Conservation (phyloP, 1,140 invertebrate species). For the Olivierus martensii region DNA sequence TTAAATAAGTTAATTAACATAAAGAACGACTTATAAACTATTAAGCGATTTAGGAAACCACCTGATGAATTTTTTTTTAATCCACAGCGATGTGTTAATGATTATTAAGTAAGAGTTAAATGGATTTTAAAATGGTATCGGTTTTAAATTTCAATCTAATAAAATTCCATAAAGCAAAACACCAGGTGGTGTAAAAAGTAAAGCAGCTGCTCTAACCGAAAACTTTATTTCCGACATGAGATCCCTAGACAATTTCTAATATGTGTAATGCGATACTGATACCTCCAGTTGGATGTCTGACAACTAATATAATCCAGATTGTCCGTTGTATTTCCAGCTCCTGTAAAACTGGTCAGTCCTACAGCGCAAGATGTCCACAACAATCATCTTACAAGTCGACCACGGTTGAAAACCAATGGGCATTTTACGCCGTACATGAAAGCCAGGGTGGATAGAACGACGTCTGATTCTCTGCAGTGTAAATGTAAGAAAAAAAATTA, state of each 20-base stretch:
- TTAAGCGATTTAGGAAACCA: too few relatives aligned
- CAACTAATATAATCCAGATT: not conserved
- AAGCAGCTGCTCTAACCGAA: not conserved
- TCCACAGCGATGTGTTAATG: too few relatives aligned
- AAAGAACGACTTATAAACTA: too few relatives aligned
- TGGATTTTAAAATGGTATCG: too few relatives aligned
- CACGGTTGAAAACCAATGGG: conserved; percentile 47
- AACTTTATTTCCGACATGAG: not conserved
- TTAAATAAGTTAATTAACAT: too few relatives aligned
- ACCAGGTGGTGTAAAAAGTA: too few relatives aligned
- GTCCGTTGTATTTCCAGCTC: not conserved
- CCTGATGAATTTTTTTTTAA: too few relatives aligned
- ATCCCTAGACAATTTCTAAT: not conserved
- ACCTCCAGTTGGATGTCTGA: not conserved
- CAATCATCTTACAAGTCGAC: conserved; percentile 22
- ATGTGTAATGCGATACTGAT: not conserved
- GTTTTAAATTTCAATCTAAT: too few relatives aligned
- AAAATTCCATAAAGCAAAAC: too few relatives aligned
- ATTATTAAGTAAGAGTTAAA: too few relatives aligned
- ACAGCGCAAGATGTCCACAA: conserved; percentile 25
- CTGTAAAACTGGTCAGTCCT: not conserved
- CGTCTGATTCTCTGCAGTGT: not conserved
- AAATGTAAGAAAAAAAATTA: not conserved
- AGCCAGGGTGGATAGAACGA: conserved; percentile 24
- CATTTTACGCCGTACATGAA: conserved; percentile 45